Evolutionary conservation across 2,113 vertebrate genomes (phyloP), one percentile per base, ranked within the genome.

Genomic region (Psophia crepitans): DNA sequence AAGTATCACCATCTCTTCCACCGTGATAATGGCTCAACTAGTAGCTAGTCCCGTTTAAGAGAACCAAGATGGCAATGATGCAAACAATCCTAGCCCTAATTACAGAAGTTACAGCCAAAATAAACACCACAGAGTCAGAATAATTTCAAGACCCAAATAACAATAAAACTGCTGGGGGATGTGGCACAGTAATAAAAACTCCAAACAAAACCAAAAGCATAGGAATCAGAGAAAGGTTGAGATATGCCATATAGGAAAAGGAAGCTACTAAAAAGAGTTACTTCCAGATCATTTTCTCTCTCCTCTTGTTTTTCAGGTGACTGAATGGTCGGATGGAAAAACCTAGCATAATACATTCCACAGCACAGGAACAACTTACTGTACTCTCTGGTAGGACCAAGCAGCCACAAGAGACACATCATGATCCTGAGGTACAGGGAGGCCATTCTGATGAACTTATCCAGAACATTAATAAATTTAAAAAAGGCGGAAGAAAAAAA

Each of bases 221-320:
- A 32, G 12, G 58, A 84, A 49, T 0, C 4, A 2, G 10, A 56
- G 16, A 44, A 68, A 57, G 12, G 17, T 8, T 82, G 35, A 65
- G 15, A 64, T 30, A 60, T 0, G 9, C 7, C 5, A 44, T 3
- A 35, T 5, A 0, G 12, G n/a, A 77, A 77, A 80, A 11, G n/a
- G 11, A 82, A 88, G 2, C 16, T 65, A 46, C 32, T 49, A 4
- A 32, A 23, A 8, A 68, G 4, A 58, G 49, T 33, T 28, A 49
- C 20, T 58, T 58, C 9, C 24, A 39, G 23, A 30, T 56, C 0
- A 30, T 58, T 58, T 84, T 63, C 9, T 43, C 23, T 23, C 88
- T 49, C 21, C 17, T 56, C 46, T 60, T 6, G 6, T 66, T 71
- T 49, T 78, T 56, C 49, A 65, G 35, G 28, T 82, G 49, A 75